phyloP scores from a whole-genome alignment of 2,888 invertebrate genomes.

The Notodonta ziczac region DNA sequence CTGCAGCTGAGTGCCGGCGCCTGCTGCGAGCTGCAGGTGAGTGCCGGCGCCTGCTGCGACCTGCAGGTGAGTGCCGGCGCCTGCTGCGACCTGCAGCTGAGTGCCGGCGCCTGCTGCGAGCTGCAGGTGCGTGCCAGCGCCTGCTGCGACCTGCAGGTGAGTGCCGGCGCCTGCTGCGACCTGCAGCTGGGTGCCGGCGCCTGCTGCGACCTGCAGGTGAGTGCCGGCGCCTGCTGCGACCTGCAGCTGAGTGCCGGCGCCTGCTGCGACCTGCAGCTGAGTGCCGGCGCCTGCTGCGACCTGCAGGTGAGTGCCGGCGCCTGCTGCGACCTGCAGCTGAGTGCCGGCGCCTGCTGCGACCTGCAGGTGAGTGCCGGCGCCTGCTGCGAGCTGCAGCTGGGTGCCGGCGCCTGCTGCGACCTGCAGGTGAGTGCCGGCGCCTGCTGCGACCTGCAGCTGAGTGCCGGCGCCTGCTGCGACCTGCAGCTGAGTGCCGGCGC shows the following conservation, averaged over 20 bases:
- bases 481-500: too few relatives aligned
- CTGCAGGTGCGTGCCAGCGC: slow-evolving; percentile 96
- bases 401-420: slow-evolving; percentile 97
- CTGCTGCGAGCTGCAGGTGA: slow-evolving; percentile 91
- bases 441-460: slow-evolving; percentile 81
- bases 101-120: slow-evolving; percentile 88
- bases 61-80: slow-evolving; percentile 57
- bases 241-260: slow-evolving; percentile 92
- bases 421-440: slow-evolving; percentile 57
- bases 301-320: slow-evolving; percentile 57
- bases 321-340: not conserved
- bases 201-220: not conserved
- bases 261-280: slow-evolving; percentile 91
- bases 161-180: slow-evolving; percentile 70
- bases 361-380: slow-evolving; percentile 91
- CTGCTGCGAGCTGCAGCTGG: slow-evolving; percentile 94
- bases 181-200: slow-evolving; percentile 56
- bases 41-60: slow-evolving; percentile 70
- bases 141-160: slow-evolving; percentile 91
- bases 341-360: slow-evolving; percentile 90
- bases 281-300: slow-evolving; percentile 70
- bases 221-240: slow-evolving; percentile 90
- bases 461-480: not conserved
- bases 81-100: not conserved
- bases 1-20: slow-evolving; percentile 93